Base-by-base conservation (phyloP, 2,113 vertebrate genomes). In the Notothenia rossii region DNA sequence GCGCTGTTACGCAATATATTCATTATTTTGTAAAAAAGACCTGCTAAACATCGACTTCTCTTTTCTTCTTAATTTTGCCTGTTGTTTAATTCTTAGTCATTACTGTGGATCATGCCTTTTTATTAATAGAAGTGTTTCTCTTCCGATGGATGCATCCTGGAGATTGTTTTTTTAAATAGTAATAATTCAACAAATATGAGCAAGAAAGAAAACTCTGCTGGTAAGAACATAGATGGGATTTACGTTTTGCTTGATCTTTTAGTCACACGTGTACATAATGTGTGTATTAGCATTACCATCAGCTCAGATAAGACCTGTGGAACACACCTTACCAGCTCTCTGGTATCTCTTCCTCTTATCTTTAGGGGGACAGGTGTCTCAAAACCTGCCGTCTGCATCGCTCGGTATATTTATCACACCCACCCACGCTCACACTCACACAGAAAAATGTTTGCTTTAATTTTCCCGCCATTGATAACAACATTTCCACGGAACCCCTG, bases 301-400 rank as follows among this genome's bases (percentile, higher is more conserved):
- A 40, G 50, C 62, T 49, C 10, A 73, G 88, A 91, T 91, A 89
- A 88, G 77, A 46, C 17, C 64, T 43, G 10, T 66, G 63, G 46
- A 85, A 69, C 83, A 74, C 83, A 86, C 83, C 78, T 80, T 71
- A 18, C 18, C 15, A 58, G 49, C 40, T 64, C 20, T 66, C n/a
- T 62, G 61, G 25, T 79, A 77, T 90, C 72, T 86, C 45, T 29
- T 50, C 40, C 36, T 79, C 89, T 93, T 93, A 91, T 93, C 92
- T 92, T 84, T 76, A 83, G 55, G 56, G 58, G 72, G 82, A 29
- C 92, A 92, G 90, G 89, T 92, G 92, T 76, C 62, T 80, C 20
- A 29, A 77, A 77, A 82, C 59, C 75, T 82, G 73, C 72, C 17
- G 40, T 89, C 83, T 81, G 72, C 63, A 76, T 79, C 3, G 0